A percentile compares a stretch with the other conserved stretches of the same genome.
phyloP scores from a whole-genome alignment of 2,113 vertebrate species.

The Aramus guarauna region DNA sequence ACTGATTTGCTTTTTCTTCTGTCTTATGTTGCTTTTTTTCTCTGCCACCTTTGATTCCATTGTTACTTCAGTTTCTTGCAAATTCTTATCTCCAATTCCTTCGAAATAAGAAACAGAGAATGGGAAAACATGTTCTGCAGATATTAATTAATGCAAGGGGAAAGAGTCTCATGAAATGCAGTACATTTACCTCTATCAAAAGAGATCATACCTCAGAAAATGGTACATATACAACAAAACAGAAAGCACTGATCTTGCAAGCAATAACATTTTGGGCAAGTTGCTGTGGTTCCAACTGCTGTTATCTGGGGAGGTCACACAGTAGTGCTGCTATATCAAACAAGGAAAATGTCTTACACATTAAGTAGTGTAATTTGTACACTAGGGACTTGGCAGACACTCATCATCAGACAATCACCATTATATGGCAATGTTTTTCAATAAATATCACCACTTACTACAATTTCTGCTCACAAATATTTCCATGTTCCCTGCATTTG shows the following conservation, averaged over 20 bases:
- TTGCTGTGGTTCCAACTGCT: neutral
- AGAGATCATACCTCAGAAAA: neutral
- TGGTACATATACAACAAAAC: neutral
- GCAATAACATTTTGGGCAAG: neutral
- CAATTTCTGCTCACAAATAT: neutral
- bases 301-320: neutral
- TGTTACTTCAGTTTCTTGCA: neutral
- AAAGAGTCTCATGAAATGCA: neutral
- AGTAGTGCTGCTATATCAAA: neutral
- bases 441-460: neutral
- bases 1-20: neutral
- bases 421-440: neutral
- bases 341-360: neutral
- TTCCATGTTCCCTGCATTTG: neutral
- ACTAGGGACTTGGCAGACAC: neutral
- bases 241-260: neutral
- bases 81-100: neutral
- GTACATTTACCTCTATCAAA: neutral
- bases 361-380: neutral
- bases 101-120: neutral
- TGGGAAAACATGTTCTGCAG: neutral
- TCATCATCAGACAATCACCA: neutral
- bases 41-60: neutral
- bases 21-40: neutral
- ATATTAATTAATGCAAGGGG: neutral